These are phyloP conservation scores for Laterallus jamaicensis DNA, from an alignment of 2,113 vertebrate genomes.

Conservation along the genomic window DNA sequence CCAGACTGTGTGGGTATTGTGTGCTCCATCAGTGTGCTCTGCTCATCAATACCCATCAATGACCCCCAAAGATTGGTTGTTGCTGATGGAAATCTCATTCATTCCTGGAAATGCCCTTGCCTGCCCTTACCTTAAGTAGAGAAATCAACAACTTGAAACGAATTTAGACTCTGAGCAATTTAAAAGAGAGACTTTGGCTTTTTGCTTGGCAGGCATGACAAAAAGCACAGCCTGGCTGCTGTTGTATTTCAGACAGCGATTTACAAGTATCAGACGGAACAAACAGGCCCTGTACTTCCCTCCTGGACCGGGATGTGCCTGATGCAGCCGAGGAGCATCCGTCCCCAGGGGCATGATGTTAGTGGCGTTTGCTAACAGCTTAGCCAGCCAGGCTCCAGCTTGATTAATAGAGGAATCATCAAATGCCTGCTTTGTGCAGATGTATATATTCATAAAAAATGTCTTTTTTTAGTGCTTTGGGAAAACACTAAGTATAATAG, in stretches of 20 bases:
- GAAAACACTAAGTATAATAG: background rate
- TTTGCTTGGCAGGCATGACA: background rate
- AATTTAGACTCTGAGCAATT: background rate
- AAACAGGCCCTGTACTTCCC: background rate
- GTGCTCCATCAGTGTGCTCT: background rate
- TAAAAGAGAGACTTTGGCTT: background rate
- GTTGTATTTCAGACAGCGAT: background rate
- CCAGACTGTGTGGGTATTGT: background rate
- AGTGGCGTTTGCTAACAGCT: background rate
- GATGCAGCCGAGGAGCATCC: background rate
- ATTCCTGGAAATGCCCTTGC: background rate
- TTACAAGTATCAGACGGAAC: background rate
- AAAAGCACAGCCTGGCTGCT: background rate
- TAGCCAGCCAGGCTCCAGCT: background rate
- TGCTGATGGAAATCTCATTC: background rate
- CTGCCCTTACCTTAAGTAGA: background rate
- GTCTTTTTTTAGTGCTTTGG: background rate
- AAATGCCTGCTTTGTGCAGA: background rate
- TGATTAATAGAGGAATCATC: background rate
- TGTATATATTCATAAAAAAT: background rate
- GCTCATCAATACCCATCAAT: background rate
- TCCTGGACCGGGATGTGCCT: accelerated
- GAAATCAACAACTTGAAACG: background rate
- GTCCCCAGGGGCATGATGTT: background rate
- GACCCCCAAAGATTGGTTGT: background rate